phyloP scores from a whole-genome alignment of 2,888 invertebrate species.

The Caenorhabditis becei region DNA sequence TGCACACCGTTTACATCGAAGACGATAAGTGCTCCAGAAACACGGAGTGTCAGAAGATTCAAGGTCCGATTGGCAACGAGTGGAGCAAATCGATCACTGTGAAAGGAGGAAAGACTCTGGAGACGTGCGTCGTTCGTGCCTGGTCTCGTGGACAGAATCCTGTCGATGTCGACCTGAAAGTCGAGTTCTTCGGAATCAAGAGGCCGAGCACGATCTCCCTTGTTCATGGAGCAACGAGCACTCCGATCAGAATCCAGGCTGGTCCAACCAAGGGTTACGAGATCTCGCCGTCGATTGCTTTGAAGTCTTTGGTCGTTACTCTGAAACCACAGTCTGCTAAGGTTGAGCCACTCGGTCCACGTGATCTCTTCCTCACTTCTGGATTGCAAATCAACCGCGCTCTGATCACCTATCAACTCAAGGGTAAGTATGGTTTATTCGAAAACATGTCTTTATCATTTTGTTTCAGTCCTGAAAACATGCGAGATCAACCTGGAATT shows the following conservation, averaged over 20 bases:
- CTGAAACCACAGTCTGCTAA: slow-evolving; percentile 87
- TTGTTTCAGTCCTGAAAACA: slow-evolving; percentile 73
- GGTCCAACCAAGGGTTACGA: slow-evolving; percentile 62
- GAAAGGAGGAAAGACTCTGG: slow-evolving; percentile 89
- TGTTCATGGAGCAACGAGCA: slow-evolving; percentile 56
- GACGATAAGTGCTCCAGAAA: slow-evolving; percentile 89
- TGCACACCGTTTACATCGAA: slow-evolving; percentile 92
- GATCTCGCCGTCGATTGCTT: slow-evolving; percentile 57
- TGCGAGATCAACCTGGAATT: slow-evolving; percentile 84
- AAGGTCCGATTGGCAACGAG: slow-evolving; percentile 63
- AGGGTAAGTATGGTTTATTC: slow-evolving; percentile 47
- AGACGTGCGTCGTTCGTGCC: slow-evolving; percentile 82
- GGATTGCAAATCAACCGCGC: slow-evolving; percentile 93
- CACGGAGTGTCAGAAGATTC: slow-evolving; percentile 87
- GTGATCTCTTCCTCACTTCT: slow-evolving; percentile 90
- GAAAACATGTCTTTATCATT: not conserved
- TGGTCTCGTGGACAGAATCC: slow-evolving; percentile 64
- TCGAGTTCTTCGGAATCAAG: slow-evolving; percentile 71
- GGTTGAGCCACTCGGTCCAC: slow-evolving; percentile 87
- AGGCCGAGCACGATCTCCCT: slow-evolving; percentile 41
- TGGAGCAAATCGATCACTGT: slow-evolving; percentile 69
- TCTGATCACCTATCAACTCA: slow-evolving; percentile 90
- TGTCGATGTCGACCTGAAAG: slow-evolving; percentile 66
- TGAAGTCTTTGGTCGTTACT: slow-evolving; percentile 62
- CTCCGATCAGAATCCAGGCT: slow-evolving; percentile 56